phyloP scores from a whole-genome alignment of 2,888 invertebrate species.

The Chrysina gloriosa region DNA sequence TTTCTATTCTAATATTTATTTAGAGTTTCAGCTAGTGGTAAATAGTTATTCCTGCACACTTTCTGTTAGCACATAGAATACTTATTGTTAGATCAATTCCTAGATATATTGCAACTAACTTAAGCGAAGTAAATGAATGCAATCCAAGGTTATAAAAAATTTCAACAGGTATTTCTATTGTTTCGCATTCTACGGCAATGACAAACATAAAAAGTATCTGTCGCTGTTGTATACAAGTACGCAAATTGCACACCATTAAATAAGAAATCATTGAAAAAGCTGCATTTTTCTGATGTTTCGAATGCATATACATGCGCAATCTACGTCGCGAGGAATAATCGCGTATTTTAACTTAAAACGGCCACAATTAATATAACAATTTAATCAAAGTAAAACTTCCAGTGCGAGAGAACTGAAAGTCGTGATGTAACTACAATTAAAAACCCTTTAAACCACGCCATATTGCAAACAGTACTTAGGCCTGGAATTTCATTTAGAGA shows the following conservation, averaged over 20 bases:
- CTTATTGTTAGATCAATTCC: no score
- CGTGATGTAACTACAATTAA: constrained; percentile 55
- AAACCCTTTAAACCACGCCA: constrained; percentile 57
- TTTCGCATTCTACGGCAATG: background rate
- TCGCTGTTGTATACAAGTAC: constrained; percentile 12
- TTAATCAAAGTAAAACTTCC: constrained; percentile 38
- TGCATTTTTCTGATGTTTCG: background rate
- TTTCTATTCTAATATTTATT: no score
- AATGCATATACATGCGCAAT: background rate
- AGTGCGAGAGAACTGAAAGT: constrained; percentile 11
- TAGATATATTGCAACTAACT: background rate
- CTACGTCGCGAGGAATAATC: background rate
- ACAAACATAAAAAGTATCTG: constrained; percentile 1
- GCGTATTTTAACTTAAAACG: constrained; percentile 30
- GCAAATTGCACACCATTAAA: background rate
- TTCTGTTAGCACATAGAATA: no score
- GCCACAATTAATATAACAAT: constrained; percentile 29
- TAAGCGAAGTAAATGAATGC: background rate
- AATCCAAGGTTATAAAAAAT: constrained; percentile 31
- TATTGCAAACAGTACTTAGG: constrained; percentile 60
- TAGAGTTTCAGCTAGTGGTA: no score
- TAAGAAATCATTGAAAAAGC: constrained; percentile 6
- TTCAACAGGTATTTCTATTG: constrained; percentile 30
- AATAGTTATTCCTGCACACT: no score
- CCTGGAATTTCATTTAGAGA: constrained; percentile 62